phyloP scores from a whole-genome alignment of 2,797 vertebrate species.

The Eospalax fontanierii region DNA sequence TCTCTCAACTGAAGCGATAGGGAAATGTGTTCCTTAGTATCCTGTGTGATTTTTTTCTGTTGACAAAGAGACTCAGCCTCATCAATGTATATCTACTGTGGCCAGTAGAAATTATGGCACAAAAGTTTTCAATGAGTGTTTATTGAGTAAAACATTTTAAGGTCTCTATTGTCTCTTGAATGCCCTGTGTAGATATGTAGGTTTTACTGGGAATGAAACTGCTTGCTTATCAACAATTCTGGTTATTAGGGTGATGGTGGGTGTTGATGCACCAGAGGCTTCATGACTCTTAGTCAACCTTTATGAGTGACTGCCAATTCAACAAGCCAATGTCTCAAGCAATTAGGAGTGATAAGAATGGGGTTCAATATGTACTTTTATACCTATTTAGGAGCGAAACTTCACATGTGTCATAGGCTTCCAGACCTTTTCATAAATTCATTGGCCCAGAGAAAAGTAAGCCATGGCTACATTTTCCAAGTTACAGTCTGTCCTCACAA shows the following conservation, averaged over 20 bases:
- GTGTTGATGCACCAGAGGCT: fast-evolving
- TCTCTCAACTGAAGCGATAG: too few species aligned
- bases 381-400: background rate
- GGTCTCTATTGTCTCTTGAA: background rate
- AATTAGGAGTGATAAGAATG: background rate
- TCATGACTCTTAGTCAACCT: background rate
- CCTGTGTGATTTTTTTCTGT: background rate
- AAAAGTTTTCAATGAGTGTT: background rate
- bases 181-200: background rate
- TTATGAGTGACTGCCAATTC: background rate
- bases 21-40: background rate
- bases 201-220: background rate
- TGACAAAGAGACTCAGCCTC: background rate
- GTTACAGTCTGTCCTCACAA: slow-evolving; percentile 56
- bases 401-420: background rate
- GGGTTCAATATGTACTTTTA: background rate
- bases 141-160: background rate
- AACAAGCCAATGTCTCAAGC: background rate
- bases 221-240: background rate
- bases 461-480: background rate
- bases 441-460: background rate
- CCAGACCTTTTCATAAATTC: background rate
- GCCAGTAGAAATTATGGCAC: background rate
- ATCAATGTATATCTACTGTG: background rate
- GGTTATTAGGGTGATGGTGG: background rate